Conservation (phyloP, 2,888 invertebrate species). For the Nebria brevicollis region DNA sequence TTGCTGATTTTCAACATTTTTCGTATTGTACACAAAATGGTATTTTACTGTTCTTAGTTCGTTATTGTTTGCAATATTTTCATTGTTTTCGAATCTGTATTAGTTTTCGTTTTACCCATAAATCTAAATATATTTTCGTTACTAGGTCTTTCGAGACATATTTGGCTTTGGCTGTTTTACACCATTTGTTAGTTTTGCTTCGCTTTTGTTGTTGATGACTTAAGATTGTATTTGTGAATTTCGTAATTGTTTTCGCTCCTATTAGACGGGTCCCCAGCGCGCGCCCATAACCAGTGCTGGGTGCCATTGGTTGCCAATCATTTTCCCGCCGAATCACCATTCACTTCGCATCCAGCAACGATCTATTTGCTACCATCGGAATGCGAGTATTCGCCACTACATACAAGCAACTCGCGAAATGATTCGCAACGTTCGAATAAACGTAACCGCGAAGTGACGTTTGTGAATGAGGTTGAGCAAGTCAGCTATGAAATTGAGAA, state of each 20-base stretch:
- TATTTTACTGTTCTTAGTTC: no score
- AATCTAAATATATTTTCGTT: no score
- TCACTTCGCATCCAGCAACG: slow-evolving; percentile 58
- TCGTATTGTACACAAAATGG: no score
- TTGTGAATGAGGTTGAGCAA: slow-evolving; percentile 43
- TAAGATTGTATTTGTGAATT: neutral
- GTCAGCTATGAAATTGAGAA: slow-evolving; percentile 38
- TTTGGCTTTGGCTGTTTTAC: no score
- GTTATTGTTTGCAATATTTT: no score
- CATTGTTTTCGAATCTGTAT: no score
- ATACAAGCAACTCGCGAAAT: neutral
- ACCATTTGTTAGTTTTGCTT: no score
- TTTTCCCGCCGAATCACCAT: slow-evolving; percentile 76
- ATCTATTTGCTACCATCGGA: slow-evolving; percentile 37
- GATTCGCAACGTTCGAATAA: slow-evolving; percentile 19
- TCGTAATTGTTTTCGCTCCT: neutral
- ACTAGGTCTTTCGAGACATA: no score
- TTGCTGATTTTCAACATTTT: no score
- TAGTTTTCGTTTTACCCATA: no score
- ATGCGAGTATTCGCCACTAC: slow-evolving; percentile 4
- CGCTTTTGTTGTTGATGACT: neutral
- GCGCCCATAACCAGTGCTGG: slow-evolving; percentile 71
- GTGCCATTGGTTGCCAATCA: slow-evolving; percentile 78
- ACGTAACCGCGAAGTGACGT: slow-evolving; percentile 40
- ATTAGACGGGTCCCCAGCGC: slow-evolving; percentile 64